phyloP scores from a whole-genome alignment of 2,797 vertebrate species.

The Lagothrix lagotricha region DNA sequence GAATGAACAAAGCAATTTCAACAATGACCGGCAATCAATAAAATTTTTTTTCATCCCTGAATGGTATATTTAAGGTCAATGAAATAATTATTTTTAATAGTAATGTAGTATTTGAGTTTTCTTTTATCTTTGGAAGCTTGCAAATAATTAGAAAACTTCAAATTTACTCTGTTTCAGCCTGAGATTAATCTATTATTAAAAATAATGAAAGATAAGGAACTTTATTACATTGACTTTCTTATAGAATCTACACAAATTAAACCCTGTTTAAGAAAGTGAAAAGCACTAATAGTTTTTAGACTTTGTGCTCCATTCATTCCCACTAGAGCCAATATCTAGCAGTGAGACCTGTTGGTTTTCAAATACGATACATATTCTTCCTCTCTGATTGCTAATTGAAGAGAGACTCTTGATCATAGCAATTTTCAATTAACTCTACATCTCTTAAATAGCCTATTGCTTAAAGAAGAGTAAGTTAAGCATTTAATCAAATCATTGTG shows the following conservation, averaged over 20 bases:
- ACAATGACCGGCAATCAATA: not conserved
- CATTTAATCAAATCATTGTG: conserved; percentile 74
- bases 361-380: not conserved
- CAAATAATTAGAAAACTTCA: not conserved
- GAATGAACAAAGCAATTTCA: conserved; percentile 22
- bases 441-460: conserved; percentile 81
- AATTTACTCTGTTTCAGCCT: not conserved
- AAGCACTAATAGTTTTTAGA: conserved; percentile 33
- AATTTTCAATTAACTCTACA: conserved; percentile 86
- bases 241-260: not conserved
- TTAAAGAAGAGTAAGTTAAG: conserved; percentile 79
- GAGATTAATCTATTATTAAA: conserved; percentile 25
- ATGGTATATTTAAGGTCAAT: not conserved
- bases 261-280: conserved; percentile 47
- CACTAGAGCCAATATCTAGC: not conserved
- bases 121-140: not conserved
- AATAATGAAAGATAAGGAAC: not conserved
- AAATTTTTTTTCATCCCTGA: not conserved
- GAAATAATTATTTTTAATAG: conserved; percentile 26
- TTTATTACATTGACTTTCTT: not conserved
- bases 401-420: conserved; percentile 68
- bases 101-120: not conserved
- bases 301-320: conserved; percentile 4
- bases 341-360: conserved; percentile 14
- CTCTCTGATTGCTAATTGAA: conserved; percentile 84